Conservation (phyloP, 2,888 invertebrate species). For the Heliothis peltigera region DNA sequence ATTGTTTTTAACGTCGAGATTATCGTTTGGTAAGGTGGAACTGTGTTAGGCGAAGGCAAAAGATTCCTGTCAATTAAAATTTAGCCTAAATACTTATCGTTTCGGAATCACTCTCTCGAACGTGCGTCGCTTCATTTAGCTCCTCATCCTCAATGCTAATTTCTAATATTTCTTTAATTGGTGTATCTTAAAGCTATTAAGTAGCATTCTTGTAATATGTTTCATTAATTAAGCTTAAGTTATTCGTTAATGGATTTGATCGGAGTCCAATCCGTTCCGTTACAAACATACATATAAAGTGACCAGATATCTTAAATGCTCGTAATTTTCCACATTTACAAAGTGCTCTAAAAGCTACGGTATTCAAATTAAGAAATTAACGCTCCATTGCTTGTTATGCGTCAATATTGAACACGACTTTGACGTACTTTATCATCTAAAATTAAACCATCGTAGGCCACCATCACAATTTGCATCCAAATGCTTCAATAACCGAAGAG, state of each 20-base stretch:
- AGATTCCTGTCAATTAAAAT: conserved; percentile 75
- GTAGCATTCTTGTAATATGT: conserved; percentile 66
- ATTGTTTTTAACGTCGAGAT: conserved; percentile 77
- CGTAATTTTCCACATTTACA: conserved; percentile 71
- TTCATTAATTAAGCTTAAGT: conserved; percentile 76
- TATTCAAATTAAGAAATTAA: conserved; percentile 75
- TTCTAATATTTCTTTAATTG: conserved; percentile 66
- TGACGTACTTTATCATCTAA: conserved; percentile 48
- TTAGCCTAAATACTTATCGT: conserved; percentile 75
- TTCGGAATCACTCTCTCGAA: conserved; percentile 70
- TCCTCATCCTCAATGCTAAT: conserved; percentile 58
- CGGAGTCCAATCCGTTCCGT: conserved; percentile 64
- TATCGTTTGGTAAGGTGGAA: conserved; percentile 85
- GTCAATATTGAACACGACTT: conserved; percentile 42
- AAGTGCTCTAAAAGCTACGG: conserved; percentile 66
- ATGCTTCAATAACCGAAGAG: conserved; percentile 68
- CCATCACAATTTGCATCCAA: conserved; percentile 58
- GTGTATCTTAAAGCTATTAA: conserved; percentile 65
- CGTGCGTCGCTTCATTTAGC: conserved; percentile 46
- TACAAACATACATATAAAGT: conserved; percentile 69
- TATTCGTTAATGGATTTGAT: conserved; percentile 75
- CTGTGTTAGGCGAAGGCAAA: conserved; percentile 81
- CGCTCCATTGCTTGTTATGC: conserved; percentile 60
- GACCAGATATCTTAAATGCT: conserved; percentile 69
- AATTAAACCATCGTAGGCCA: conserved; percentile 52